Evolutionary conservation across 1,140 invertebrate genomes (phyloP).

Genomic region (Brachionus rubens): DNA sequence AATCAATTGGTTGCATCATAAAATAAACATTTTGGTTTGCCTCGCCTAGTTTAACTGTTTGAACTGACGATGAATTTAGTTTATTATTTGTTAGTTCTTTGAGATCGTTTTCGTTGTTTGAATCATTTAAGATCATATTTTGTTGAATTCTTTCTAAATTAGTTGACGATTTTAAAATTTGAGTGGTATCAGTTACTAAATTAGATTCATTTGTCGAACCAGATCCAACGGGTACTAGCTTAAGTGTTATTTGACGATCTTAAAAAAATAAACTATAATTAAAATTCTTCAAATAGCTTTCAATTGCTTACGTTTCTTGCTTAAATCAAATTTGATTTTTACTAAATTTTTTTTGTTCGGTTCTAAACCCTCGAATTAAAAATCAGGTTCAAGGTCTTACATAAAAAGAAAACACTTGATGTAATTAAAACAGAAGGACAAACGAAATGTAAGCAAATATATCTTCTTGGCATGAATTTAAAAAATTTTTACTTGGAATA

Average conservation of each 20-base stretch:
- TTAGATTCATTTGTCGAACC: background rate
- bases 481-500: background rate
- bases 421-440: too few species aligned
- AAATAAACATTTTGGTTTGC: conserved; percentile 35
- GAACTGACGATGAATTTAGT: background rate
- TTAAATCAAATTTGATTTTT: too few species aligned
- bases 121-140: background rate
- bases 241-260: conserved; percentile 29
- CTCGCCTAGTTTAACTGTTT: conserved; percentile 10
- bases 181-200: background rate
- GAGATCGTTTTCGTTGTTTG: background rate
- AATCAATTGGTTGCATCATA: conserved; percentile 39
- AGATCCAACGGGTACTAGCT: background rate
- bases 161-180: background rate
- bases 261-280: background rate
- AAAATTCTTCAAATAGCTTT: too few species aligned
- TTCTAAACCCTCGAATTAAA: too few species aligned
- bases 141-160: background rate
- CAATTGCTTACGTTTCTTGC: too few species aligned
- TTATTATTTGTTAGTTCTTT: background rate
- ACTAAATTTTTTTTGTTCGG: too few species aligned
- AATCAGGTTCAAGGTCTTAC: too few species aligned
- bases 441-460: too few species aligned
- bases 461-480: background rate
- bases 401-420: too few species aligned